Base-by-base conservation (phyloP, 2,888 invertebrate species). In the Epinotia brunnichana region DNA sequence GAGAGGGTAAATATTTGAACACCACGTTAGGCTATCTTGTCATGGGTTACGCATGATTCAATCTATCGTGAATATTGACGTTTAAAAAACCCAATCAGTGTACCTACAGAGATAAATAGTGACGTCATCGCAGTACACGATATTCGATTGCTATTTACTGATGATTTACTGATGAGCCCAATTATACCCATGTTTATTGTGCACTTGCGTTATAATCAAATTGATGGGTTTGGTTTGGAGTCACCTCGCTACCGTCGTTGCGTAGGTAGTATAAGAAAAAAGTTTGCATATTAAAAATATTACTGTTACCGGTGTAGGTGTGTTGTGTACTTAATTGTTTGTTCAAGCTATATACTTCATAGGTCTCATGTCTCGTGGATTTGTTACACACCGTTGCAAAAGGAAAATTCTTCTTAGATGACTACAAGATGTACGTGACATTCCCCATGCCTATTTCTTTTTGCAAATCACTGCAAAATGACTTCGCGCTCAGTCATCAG, bases 1-100 rank as follows among this genome's bases (percentile, higher is more conserved):
- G 61, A 64, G 60, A 72, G 67, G 72, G 72, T 72, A 68, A 72
- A 72, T 72, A 72, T 72, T 72, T 72, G 48, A 72, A 67, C 72
- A 68, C 67, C 15, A 66, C 54, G 48, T n/a, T 66, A 51, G 24
- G 19, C 61, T 44, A 56, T 62, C 61, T 56, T 62, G 62, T 21
- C 48, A 68, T 44, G 39, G 54, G 54, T 56, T 54, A 41, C 61
- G 41, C 54, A 29, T 29, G 41, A 61, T 15, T 44, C 29, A 68
- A 48, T 48, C 24, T 21, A 53, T 61, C 35, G 66, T n/a, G 57
- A 51, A 63, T 35, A 63, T 41, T 61, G 51, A 39, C 11, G n/a
- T 15, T 39, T 48, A n/a, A n/a, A 56, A n/a, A n/a, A 56, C 15
- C 19, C 19, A 41, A 10, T 29, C 10, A 29, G 48, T 15, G 29